Percentiles rank a stretch among this genome's conserved stretches.
Conservation (phyloP, 2,113 vertebrate species). For the Coryphaenoides rupestris region DNA sequence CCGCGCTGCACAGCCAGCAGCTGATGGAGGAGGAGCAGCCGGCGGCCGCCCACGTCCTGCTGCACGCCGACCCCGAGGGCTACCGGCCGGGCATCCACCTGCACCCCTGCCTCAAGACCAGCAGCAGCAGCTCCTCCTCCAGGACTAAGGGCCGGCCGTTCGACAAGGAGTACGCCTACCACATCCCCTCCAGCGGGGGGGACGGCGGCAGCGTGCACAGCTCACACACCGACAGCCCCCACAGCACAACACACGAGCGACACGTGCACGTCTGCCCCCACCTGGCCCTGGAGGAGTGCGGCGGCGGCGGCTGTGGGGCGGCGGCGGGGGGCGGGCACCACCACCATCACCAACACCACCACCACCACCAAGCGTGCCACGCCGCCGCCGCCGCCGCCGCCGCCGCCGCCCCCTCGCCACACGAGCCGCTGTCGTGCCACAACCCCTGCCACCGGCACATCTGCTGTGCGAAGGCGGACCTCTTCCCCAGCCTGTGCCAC, state of each 20-base stretch:
- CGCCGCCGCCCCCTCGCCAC: conserved; percentile 34
- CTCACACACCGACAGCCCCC: conserved; percentile 88
- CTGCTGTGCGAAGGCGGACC: conserved; percentile 84
- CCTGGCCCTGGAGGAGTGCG: conserved; percentile 57
- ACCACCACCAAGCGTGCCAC: conserved; percentile 58
- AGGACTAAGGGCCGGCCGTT: conserved; percentile 85
- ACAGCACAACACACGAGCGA: conserved; percentile 85
- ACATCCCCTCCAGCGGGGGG: conserved; percentile 85
- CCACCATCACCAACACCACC: too few species aligned
- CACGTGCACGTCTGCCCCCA: conserved; percentile 77
- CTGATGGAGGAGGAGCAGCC: conserved; percentile 84
- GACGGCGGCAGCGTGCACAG: conserved; percentile 90
- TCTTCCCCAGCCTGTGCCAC: conserved; percentile 83
- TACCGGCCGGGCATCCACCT: conserved; percentile 80
- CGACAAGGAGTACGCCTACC: conserved; percentile 84
- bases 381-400: conserved; percentile 54
- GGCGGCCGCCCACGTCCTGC: conserved; percentile 67
- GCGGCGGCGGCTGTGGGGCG: too few species aligned
- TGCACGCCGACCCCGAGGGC: conserved; percentile 74
- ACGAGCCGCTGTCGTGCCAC: conserved; percentile 63
- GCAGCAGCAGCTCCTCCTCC: too few species aligned
- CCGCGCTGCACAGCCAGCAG: conserved; percentile 85
- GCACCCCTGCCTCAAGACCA: conserved; percentile 84
- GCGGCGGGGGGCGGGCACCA: too few species aligned
- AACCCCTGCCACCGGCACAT: conserved; percentile 79